Percentiles rank a stretch among this genome's conserved stretches.
Conservation (phyloP, 2,797 vertebrate species). For the Hapalemur alaotrensis region DNA sequence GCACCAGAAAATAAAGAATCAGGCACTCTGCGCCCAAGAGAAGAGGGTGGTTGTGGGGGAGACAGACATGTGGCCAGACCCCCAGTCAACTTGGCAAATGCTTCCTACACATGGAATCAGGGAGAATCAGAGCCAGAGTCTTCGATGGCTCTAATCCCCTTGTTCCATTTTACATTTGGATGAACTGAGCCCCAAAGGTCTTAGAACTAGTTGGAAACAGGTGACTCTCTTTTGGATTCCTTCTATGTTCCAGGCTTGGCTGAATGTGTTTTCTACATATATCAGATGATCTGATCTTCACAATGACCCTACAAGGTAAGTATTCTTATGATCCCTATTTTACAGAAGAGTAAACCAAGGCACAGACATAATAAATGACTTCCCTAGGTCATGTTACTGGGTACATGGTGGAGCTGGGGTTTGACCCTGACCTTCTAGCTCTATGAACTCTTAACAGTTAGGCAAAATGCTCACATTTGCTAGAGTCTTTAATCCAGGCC, state of each 20-base stretch:
- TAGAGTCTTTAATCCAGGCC: not conserved
- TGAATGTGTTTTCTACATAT: not conserved
- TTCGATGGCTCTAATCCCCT: not conserved
- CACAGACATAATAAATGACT: not conserved
- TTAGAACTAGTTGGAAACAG: not conserved
- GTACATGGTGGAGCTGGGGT: accelerated
- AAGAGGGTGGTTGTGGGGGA: not conserved
- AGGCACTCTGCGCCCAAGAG: not conserved
- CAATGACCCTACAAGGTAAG: not conserved
- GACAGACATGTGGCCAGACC: accelerated
- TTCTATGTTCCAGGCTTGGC: not conserved
- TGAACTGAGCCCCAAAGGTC: not conserved
- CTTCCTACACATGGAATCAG: not conserved
- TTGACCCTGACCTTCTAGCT: not conserved
- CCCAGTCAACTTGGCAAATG: not conserved
- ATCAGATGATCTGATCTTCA: not conserved
- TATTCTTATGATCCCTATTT: not conserved
- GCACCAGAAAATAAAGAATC: not conserved
- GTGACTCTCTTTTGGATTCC: not conserved
- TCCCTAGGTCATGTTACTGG: not conserved
- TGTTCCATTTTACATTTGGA: not conserved
- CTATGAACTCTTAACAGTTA: not conserved
- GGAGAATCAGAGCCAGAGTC: not conserved
- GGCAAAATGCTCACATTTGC: not conserved
- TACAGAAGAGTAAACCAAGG: not conserved